A percentile compares a stretch with the other conserved stretches of the same genome.
Conservation (phyloP, 2,888 invertebrate genomes). For the Antheraea assamensis region DNA sequence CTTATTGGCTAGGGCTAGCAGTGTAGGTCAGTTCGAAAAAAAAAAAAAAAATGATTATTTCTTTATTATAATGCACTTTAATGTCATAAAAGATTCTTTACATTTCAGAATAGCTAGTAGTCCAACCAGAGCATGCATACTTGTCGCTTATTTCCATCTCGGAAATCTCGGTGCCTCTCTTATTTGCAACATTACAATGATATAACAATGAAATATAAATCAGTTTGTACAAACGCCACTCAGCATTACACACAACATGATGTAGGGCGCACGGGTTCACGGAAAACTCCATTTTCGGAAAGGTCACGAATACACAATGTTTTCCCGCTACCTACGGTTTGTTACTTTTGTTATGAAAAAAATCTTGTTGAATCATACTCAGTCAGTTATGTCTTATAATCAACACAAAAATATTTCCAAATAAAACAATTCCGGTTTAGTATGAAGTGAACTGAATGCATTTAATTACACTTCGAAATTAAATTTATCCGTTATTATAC, state of each 20-base stretch:
- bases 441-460: not conserved
- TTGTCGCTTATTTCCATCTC: not conserved
- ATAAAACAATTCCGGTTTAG: not conserved
- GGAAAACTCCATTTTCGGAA: slow-evolving; percentile 46
- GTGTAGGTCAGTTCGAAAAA: too few species aligned
- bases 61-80: not conserved
- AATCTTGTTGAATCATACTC: not conserved
- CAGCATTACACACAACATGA: slow-evolving; percentile 51
- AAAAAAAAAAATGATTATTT: not conserved
- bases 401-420: not conserved
- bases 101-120: not conserved
- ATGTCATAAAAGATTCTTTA: not conserved
- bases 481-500: not conserved
- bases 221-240: slow-evolving; percentile 53
- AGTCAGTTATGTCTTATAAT: not conserved
- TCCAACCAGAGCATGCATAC: not conserved
- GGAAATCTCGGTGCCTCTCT: not conserved
- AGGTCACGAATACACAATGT: slow-evolving; percentile 37
- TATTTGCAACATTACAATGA: not conserved
- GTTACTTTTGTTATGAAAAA: slow-evolving; percentile 12
- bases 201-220: slow-evolving; percentile 41
- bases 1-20: too few species aligned
- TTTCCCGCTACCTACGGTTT: slow-evolving; percentile 20
- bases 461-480: not conserved
- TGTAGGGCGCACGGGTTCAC: slow-evolving; percentile 42